Conservation (phyloP, 1,140 invertebrate genomes). For the Conus ventricosus region DNA sequence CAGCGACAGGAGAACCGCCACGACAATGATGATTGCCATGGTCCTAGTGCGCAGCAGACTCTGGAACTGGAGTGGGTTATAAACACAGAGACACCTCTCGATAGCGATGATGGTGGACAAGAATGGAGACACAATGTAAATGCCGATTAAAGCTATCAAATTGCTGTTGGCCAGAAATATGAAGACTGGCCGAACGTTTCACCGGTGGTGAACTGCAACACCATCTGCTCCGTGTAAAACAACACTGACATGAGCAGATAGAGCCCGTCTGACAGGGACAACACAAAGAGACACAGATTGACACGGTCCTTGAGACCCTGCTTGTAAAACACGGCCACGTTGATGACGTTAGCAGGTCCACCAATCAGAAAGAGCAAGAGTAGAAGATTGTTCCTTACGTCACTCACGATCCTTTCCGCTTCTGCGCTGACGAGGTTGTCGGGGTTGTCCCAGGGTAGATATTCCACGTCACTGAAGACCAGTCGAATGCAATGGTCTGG, state of each 20-base stretch:
- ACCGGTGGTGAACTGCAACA: neutral
- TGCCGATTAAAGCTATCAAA: neutral
- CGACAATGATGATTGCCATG: neutral
- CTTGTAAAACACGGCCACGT: neutral
- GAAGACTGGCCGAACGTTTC: neutral
- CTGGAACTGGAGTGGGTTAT: neutral
- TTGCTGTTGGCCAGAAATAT: neutral
- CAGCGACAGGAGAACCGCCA: neutral
- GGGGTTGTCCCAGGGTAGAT: neutral
- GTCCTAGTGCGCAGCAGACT: neutral
- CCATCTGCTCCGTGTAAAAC: neutral
- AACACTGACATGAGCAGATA: neutral
- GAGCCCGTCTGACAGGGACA: neutral
- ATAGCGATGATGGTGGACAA: neutral
- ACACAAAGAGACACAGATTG: neutral
- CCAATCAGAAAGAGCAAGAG: neutral
- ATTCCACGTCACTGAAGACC: neutral
- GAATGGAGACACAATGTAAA: neutral
- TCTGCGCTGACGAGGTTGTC: conserved; percentile 11
- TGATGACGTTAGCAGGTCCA: conserved; percentile 2
- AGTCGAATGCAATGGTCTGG: neutral
- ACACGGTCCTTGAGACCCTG: neutral
- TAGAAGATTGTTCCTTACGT: neutral
- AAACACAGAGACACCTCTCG: neutral
- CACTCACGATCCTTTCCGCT: neutral